phyloP scores from a whole-genome alignment of 2,797 vertebrate species.

The Danio tinwini region DNA sequence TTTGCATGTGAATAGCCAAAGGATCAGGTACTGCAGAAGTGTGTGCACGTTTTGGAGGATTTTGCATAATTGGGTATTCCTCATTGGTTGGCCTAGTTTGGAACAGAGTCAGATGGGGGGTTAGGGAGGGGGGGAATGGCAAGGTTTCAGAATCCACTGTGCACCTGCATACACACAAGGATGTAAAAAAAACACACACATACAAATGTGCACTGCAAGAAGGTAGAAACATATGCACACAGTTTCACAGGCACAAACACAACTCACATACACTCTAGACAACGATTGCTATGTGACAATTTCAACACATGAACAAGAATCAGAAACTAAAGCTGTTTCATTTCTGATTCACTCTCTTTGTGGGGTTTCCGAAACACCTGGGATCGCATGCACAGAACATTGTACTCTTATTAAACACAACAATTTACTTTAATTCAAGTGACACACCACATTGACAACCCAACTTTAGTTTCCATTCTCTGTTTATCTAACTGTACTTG shows the following conservation, averaged over 20 bases:
- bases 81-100: constrained; percentile 55
- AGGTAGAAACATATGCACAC: constrained; percentile 39
- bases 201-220: constrained; percentile 24
- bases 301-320: constrained; percentile 55
- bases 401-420: constrained; percentile 3
- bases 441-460: constrained; percentile 3
- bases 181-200: constrained; percentile 45
- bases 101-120: constrained; percentile 34
- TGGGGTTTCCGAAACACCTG: constrained; percentile 63
- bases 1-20: constrained; percentile 61
- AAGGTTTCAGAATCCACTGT: constrained; percentile 59
- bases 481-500: constrained; percentile 14
- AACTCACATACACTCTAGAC: constrained; percentile 50
- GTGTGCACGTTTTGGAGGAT: constrained; percentile 49
- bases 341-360: constrained; percentile 58
- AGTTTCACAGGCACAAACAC: constrained; percentile 8
- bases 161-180: constrained; percentile 50
- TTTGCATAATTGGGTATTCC: constrained; percentile 61
- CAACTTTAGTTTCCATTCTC: constrained; percentile 25
- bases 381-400: constrained; percentile 33
- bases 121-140: constrained; percentile 26
- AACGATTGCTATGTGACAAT: constrained; percentile 53
- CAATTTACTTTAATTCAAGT: constrained; percentile 3
- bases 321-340: constrained; percentile 65
- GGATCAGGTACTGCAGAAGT: constrained; percentile 57